Conservation (phyloP, 2,888 invertebrate species). For the Steromphala cineraria region DNA sequence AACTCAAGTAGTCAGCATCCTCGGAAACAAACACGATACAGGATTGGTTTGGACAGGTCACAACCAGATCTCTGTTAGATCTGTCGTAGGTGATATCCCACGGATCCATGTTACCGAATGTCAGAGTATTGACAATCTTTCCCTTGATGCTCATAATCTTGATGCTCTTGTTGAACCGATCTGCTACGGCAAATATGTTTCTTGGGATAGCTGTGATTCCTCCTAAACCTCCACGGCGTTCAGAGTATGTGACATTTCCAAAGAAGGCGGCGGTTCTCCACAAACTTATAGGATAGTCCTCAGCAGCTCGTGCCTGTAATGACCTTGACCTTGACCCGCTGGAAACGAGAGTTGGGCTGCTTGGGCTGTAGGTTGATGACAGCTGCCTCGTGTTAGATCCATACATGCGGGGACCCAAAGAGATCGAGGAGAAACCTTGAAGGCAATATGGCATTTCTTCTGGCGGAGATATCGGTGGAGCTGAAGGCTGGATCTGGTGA, state of each 20-base stretch:
- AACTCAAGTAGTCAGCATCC: not conserved
- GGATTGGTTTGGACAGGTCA: not conserved
- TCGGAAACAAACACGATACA: not conserved
- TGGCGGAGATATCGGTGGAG: not conserved
- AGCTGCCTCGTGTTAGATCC: not conserved
- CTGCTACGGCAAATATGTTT: conserved; percentile 26
- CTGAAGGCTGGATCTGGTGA: not conserved
- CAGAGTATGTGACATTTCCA: not conserved
- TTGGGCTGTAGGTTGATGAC: not conserved
- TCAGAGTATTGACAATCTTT: not conserved
- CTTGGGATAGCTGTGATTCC: conserved; percentile 22
- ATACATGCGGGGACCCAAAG: not conserved
- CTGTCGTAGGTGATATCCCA: conserved; percentile 9
- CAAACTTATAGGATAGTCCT: not conserved
- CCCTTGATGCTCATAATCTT: conserved; percentile 27
- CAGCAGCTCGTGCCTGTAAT: not conserved
- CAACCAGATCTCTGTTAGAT: not conserved
- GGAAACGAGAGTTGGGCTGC: not conserved
- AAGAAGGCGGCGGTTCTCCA: not conserved
- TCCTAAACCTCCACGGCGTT: conserved; percentile 1
- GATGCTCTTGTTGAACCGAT: conserved; percentile 31
- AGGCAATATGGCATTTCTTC: not conserved
- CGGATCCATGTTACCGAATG: conserved; percentile 5
- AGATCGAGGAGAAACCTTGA: not conserved
- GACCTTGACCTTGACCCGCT: not conserved